Conservation (phyloP, 2,888 invertebrate genomes). For the Erpobdella octoculata region DNA sequence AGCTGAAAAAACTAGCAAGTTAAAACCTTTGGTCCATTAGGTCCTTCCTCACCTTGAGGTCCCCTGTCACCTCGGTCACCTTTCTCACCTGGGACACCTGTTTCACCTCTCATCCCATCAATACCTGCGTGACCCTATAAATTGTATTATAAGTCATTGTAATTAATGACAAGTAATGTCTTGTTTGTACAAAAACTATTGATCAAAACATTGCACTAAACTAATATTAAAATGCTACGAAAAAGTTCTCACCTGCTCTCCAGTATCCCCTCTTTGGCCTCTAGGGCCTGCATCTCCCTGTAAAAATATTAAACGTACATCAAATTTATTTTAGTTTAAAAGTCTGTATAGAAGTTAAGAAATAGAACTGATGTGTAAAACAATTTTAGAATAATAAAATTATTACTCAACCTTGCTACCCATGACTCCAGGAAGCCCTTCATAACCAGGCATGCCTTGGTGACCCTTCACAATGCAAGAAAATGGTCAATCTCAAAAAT, state of each 20-base stretch:
- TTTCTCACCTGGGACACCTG: constrained; percentile 34
- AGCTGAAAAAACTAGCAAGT: constrained; percentile 12
- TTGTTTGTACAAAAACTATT: too few species aligned
- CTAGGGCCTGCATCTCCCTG: constrained; percentile 33
- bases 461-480: constrained; percentile 21
- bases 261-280: constrained; percentile 12
- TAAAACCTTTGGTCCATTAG: constrained; percentile 35
- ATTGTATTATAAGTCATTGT: too few species aligned
- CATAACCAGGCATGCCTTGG: constrained; percentile 31
- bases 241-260: constrained; percentile 10
- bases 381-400: not conserved
- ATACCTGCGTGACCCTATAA: constrained; percentile 32
- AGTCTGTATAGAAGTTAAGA: not conserved
- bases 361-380: not conserved
- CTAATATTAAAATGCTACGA: not conserved
- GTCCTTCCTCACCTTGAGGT: constrained; percentile 33
- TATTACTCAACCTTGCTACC: constrained; percentile 31
- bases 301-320: too few species aligned
- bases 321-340: not conserved
- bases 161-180: too few species aligned
- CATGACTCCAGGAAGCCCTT: constrained; percentile 32
- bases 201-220: too few species aligned
- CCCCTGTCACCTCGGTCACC: constrained; percentile 35
- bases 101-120: constrained; percentile 34
- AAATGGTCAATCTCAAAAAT: not conserved